A percentile compares a stretch with the other conserved stretches of the same genome.
These are phyloP conservation scores for Notarius quadriscutis DNA, from an alignment of 2,113 vertebrate species.

Conservation along the genomic window DNA sequence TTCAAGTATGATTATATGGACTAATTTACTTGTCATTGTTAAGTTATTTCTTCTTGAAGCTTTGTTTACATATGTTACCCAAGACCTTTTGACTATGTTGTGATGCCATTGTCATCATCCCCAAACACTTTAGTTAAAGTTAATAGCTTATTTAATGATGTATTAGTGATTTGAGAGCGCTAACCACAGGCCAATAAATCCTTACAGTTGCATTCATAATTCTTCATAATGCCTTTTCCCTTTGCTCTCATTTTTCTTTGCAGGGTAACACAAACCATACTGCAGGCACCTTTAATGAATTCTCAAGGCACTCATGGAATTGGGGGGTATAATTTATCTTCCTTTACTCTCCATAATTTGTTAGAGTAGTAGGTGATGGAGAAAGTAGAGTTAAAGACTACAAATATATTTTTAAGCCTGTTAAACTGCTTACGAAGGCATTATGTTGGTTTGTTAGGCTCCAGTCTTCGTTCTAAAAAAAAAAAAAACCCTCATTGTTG, in stretches of 20 bases:
- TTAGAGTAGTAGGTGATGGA: background rate
- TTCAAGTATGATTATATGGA: too few species aligned
- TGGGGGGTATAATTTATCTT: background rate
- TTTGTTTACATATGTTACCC: conserved; percentile 31
- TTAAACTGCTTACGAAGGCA: background rate
- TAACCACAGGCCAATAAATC: conserved; percentile 54
- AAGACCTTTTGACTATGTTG: conserved; percentile 48
- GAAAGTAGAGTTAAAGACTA: background rate
- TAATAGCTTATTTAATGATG: conserved; percentile 55
- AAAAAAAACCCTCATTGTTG: background rate
- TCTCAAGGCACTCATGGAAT: conserved; percentile 17
- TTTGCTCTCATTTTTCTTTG: conserved; percentile 39
- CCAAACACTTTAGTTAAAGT: conserved; percentile 46
- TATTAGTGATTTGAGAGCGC: conserved; percentile 44
- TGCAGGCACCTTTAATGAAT: conserved; percentile 48
- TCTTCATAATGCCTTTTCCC: conserved; percentile 52
- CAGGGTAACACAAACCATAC: conserved; percentile 46
- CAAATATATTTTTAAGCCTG: background rate
- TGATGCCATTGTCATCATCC: conserved; percentile 58
- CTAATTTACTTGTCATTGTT: too few species aligned
- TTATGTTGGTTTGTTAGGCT: background rate
- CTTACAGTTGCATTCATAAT: conserved; percentile 43
- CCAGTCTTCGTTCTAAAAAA: background rate
- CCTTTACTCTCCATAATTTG: background rate
- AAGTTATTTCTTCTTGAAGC: too few species aligned